Evolutionary conservation across 2,797 vertebrate genomes (phyloP).

Genomic region (Zenarchopterus dispar): DNA sequence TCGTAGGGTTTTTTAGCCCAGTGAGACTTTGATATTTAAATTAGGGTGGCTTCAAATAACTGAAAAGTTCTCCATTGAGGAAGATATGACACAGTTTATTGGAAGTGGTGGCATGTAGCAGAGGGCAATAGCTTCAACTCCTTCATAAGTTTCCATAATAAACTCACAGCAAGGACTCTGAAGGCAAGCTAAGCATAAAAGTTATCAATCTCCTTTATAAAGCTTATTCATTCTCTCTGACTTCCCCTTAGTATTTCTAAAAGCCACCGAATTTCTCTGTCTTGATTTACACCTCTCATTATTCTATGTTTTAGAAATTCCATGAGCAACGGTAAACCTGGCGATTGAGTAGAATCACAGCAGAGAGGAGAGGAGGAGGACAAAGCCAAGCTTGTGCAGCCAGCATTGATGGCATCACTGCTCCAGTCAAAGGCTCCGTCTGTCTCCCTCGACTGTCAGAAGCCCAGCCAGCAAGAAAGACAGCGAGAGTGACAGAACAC

Average conservation of each 20-base stretch:
- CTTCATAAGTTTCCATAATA: conserved; percentile 27
- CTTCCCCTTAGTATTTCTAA: conserved; percentile 26
- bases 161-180: conserved; percentile 1
- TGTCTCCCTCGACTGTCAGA: conserved; percentile 69
- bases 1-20: conserved; percentile 2
- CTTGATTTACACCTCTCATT: conserved; percentile 65
- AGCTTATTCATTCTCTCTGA: conserved; percentile 12
- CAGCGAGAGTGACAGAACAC: conserved; percentile 20
- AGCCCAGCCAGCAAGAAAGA: conserved; percentile 57
- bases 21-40: conserved; percentile 25
- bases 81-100: conserved; percentile 20
- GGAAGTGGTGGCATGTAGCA: conserved; percentile 15
- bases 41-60: conserved; percentile 17
- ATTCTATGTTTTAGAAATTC: conserved; percentile 58
- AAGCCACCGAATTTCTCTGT: conserved; percentile 36
- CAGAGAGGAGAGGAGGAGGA: conserved; percentile 57
- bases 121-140: conserved; percentile 19
- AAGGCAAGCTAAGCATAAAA: conserved; percentile 19
- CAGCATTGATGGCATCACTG: conserved; percentile 67
- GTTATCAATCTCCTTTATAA: conserved; percentile 19
- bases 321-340: conserved; percentile 59
- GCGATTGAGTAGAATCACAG: conserved; percentile 38
- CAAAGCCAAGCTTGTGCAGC: conserved; percentile 76
- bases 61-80: conserved; percentile 22
- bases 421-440: conserved; percentile 69